phyloP scores from a whole-genome alignment of 1,140 invertebrate species.

The Ectropis grisescens region DNA sequence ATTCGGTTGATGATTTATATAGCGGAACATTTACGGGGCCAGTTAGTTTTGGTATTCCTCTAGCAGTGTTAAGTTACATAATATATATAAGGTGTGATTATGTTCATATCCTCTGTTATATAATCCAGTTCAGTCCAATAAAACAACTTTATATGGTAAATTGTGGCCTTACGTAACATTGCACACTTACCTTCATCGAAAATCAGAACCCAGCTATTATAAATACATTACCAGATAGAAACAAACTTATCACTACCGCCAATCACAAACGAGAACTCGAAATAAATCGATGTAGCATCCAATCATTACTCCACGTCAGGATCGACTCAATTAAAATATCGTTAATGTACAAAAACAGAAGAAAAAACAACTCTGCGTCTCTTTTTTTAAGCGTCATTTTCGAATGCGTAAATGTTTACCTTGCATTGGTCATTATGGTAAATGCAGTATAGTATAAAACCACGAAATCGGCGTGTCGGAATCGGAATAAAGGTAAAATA shows the following conservation, averaged over 20 bases:
- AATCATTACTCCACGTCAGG: constrained; percentile 68
- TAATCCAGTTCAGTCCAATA: too few relatives aligned
- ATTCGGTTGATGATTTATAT: too few relatives aligned
- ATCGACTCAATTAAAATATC: constrained; percentile 70
- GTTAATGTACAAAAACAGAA: constrained; percentile 49
- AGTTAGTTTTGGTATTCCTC: too few relatives aligned
- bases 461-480: constrained; percentile 66
- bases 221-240: constrained; percentile 61
- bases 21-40: too few relatives aligned
- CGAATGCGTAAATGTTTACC: constrained; percentile 21
- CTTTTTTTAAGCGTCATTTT: constrained; percentile 26
- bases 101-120: too few relatives aligned
- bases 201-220: constrained; percentile 15
- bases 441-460: constrained; percentile 64
- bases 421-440: constrained; percentile 66
- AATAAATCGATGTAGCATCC: constrained; percentile 69
- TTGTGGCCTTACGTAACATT: too few relatives aligned
- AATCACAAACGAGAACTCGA: constrained; percentile 67
- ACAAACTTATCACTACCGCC: constrained; percentile 65
- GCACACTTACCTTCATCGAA: constrained; percentile 4
- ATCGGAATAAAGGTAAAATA: constrained; percentile 66
- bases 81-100: too few relatives aligned
- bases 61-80: too few relatives aligned
- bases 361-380: constrained; percentile 36
- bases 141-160: too few relatives aligned